Conservation (phyloP, 2,888 invertebrate genomes). For the Anarsia innoxiella region DNA sequence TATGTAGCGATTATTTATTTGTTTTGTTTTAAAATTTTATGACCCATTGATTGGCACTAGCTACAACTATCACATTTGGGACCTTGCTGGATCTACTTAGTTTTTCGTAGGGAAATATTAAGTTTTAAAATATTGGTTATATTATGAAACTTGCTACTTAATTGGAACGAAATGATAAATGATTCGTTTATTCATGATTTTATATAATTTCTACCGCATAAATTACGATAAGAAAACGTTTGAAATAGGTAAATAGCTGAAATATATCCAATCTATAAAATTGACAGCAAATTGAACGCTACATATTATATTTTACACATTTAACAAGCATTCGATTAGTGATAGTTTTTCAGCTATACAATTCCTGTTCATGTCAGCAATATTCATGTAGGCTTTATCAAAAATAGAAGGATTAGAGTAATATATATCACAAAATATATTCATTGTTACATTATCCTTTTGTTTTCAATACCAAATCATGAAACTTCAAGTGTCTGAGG, state of each 20-base stretch:
- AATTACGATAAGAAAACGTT: slow-evolving; percentile 1
- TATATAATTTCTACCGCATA: too few relatives aligned
- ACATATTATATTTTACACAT: slow-evolving; percentile 11
- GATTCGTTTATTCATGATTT: too few relatives aligned
- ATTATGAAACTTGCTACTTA: too few relatives aligned
- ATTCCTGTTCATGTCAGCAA: slow-evolving; percentile 59
- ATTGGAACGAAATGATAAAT: too few relatives aligned
- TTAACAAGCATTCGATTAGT: slow-evolving; percentile 17
- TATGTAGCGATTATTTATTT: too few relatives aligned
- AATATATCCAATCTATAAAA: slow-evolving; percentile 12
- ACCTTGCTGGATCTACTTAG: slow-evolving; percentile 55
- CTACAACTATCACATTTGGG: slow-evolving; percentile 57
- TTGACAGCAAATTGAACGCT: slow-evolving; percentile 19
- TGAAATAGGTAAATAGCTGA: slow-evolving; percentile 1
- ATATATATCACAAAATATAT: slow-evolving; percentile 75
- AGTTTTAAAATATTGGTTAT: too few relatives aligned
- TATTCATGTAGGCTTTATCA: slow-evolving; percentile 69
- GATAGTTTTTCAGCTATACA: slow-evolving; percentile 52
- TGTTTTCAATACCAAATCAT: slow-evolving; percentile 64
- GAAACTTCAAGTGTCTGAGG: too few relatives aligned
- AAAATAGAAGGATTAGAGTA: slow-evolving; percentile 73
- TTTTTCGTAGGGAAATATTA: too few relatives aligned
- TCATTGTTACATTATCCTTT: slow-evolving; percentile 54
- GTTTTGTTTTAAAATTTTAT: slow-evolving; percentile 1
- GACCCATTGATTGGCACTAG: slow-evolving; percentile 52